A percentile compares a stretch with the other conserved stretches of the same genome.
These are phyloP conservation scores for Hydrozoanthus tunicans DNA, from an alignment of 64 coral and sea anemone genomes.

Conservation along the genomic window DNA sequence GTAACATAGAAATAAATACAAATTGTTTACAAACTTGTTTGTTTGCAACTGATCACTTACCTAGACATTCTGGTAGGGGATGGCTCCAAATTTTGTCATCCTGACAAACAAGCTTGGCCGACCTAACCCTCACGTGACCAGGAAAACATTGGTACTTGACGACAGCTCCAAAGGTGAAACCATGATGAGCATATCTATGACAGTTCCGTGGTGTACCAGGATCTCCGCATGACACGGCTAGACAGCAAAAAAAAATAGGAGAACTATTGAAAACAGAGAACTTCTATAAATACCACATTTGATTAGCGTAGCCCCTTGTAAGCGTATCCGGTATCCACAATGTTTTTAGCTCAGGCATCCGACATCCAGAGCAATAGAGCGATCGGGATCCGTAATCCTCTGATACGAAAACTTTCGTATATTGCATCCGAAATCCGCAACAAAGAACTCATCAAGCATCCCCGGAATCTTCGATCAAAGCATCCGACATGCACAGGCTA, in stretches of 20 bases:
- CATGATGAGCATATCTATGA: background rate
- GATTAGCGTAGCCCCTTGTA: background rate
- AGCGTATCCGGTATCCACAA: too few species aligned
- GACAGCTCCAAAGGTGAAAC: background rate
- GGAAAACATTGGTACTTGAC: constrained; percentile 15
- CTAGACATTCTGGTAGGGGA: constrained; percentile 3
- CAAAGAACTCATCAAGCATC: too few species aligned
- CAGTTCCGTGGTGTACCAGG: constrained; percentile 20
- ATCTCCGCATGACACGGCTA: constrained; percentile 26
- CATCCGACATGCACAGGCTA: too few species aligned
- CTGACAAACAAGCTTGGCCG: background rate
- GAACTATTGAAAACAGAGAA: too few species aligned
- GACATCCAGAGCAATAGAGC: too few species aligned
- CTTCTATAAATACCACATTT: background rate
- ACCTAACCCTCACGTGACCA: background rate
- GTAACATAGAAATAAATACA: too few species aligned
- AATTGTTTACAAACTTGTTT: too few species aligned
- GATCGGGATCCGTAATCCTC: too few species aligned
- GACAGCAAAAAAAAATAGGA: background rate
- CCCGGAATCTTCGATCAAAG: too few species aligned
- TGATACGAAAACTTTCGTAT: too few species aligned
- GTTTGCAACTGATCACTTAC: background rate
- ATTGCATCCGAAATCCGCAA: too few species aligned
- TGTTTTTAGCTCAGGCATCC: too few species aligned
- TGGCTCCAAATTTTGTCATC: constrained; percentile 11